phyloP scores from a whole-genome alignment of 2,113 vertebrate genomes.

The Grus americana region DNA sequence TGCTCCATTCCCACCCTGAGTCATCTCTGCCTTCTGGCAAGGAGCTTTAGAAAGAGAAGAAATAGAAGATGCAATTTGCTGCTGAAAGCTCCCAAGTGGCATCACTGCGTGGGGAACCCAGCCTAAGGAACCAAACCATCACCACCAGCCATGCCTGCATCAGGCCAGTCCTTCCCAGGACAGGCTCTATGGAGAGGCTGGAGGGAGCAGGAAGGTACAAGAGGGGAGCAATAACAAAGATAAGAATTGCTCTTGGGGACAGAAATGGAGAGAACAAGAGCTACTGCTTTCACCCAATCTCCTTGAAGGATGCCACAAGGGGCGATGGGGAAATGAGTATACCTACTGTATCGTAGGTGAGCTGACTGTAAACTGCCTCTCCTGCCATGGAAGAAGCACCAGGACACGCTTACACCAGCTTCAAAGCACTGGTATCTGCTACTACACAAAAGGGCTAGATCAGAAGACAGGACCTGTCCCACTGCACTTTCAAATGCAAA shows the following conservation, averaged over 20 bases:
- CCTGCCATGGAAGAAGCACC: neutral
- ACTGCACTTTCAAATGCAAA: fast-evolving
- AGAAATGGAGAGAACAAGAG: neutral
- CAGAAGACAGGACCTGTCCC: neutral
- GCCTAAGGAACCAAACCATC: neutral
- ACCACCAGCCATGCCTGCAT: fast-evolving
- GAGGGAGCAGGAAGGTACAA: neutral
- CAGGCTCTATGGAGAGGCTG: neutral
- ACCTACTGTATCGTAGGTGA: fast-evolving
- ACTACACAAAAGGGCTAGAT: neutral
- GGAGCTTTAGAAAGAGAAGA: neutral
- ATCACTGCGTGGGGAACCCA: neutral
- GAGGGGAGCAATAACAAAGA: neutral
- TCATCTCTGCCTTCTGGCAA: neutral
- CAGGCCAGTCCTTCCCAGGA: neutral
- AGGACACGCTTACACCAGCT: neutral
- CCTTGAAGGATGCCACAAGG: neutral
- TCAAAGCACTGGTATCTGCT: neutral
- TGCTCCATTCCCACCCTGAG: neutral
- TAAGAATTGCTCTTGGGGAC: neutral
- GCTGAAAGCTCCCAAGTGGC: neutral
- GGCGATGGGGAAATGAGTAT: fast-evolving
- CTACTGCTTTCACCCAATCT: neutral
- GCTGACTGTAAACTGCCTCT: neutral
- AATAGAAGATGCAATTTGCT: neutral